phyloP scores from a whole-genome alignment of 2,113 vertebrate species.

The Pelodiscus sinensis region DNA sequence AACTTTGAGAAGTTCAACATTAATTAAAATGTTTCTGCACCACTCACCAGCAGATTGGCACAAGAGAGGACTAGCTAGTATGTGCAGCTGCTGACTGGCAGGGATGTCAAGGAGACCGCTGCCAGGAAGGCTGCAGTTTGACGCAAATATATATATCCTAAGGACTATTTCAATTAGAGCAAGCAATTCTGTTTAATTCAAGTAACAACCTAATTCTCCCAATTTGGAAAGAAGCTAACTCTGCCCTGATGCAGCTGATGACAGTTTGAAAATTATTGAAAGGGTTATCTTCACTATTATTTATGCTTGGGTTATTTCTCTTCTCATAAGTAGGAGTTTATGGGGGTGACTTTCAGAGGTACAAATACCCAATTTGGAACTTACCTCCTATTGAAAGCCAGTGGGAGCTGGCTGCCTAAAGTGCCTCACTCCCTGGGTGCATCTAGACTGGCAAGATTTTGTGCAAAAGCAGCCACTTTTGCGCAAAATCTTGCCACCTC shows the following conservation, averaged over 20 bases:
- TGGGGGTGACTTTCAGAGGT: neutral
- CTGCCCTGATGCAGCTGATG: neutral
- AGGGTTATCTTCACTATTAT: neutral
- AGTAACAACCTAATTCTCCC: neutral
- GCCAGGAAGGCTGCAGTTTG: slow-evolving; percentile 31
- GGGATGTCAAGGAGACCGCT: slow-evolving; percentile 23
- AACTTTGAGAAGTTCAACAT: slow-evolving; percentile 81
- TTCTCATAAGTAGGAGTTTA: neutral
- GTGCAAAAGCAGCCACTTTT: no score
- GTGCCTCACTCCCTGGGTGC: neutral
- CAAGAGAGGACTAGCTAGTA: slow-evolving; percentile 33
- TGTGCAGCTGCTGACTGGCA: slow-evolving; percentile 57
- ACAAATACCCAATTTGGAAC: neutral
- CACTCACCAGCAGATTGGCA: slow-evolving; percentile 76
- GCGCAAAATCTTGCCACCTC: no score
- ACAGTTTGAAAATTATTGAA: neutral
- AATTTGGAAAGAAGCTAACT: neutral
- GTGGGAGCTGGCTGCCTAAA: neutral
- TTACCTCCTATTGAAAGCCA: neutral
- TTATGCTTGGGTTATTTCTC: neutral
- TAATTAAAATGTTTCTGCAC: slow-evolving; percentile 83
- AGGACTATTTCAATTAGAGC: neutral
- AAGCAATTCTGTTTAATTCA: neutral
- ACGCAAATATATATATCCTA: neutral
- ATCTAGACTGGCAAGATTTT: no score